Conservation (phyloP, 1,140 invertebrate species). For the Cydia splendana region DNA sequence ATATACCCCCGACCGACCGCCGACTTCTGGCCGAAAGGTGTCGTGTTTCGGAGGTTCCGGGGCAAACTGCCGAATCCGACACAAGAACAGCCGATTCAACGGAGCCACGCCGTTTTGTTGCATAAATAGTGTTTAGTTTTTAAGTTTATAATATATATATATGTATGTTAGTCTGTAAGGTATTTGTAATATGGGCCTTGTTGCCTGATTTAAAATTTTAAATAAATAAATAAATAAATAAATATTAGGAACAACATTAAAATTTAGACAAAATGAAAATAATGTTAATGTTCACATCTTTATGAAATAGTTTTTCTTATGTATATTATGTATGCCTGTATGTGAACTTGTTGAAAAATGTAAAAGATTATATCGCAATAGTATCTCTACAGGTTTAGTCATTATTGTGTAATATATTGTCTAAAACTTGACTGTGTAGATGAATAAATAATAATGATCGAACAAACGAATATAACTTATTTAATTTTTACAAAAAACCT, state of each 20-base stretch:
- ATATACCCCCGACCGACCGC: no score
- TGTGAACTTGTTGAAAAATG: background rate
- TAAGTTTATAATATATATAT: no score
- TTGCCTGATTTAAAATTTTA: no score
- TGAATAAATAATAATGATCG: constrained; percentile 4
- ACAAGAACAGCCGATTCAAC: no score
- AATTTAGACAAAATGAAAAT: background rate
- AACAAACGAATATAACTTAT: background rate
- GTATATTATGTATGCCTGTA: constrained; percentile 10
- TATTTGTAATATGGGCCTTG: no score
- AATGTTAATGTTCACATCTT: background rate
- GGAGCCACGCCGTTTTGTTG: no score
- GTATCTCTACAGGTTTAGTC: constrained; percentile 3
- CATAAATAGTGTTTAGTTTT: no score
- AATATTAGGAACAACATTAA: background rate
- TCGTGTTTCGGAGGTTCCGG: no score
- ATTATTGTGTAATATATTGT: constrained; percentile 11
- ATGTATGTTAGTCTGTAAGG: no score
- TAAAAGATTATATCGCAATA: background rate
- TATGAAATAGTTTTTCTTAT: background rate
- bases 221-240: no score
- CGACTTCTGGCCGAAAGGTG: no score
- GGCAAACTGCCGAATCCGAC: no score
- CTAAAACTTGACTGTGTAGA: constrained; percentile 18
- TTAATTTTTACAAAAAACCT: background rate